Percentiles rank a stretch among this genome's conserved stretches.
Evolutionary conservation across 2,888 invertebrate genomes (phyloP).

Genomic region (Eugnorisma glareosa): DNA sequence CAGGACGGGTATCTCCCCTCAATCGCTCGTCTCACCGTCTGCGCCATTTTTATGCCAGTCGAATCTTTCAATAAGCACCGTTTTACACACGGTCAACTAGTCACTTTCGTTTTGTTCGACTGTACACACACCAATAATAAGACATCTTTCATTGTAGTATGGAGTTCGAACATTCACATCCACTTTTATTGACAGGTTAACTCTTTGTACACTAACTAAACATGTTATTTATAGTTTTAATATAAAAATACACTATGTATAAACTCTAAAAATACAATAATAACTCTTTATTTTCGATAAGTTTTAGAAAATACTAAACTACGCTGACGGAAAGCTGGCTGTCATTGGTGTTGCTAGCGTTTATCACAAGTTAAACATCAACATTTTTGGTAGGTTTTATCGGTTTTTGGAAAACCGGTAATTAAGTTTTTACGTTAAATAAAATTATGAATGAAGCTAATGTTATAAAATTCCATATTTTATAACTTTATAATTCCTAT

Average conservation of each 20-base stretch:
- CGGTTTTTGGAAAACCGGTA: constrained; percentile 20
- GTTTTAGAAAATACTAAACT: constrained; percentile 61
- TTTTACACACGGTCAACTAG: constrained; percentile 83
- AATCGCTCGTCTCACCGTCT: constrained; percentile 92
- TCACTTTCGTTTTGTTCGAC: constrained; percentile 90
- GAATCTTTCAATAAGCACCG: constrained; percentile 76
- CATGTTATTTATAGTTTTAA: constrained; percentile 58
- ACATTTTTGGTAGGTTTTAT: neutral
- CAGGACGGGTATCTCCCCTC: constrained; percentile 95
- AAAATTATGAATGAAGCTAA: neutral
- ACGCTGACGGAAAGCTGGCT: constrained; percentile 75
- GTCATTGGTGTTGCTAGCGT: constrained; percentile 65
- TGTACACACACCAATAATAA: constrained; percentile 86
- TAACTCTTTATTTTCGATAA: constrained; percentile 53
- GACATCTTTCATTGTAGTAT: constrained; percentile 85
- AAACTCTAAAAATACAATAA: constrained; percentile 50
- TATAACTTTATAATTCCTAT: neutral
- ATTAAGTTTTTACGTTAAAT: neutral
- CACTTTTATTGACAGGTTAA: constrained; percentile 55
- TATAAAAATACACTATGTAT: constrained; percentile 61
- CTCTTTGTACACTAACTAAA: constrained; percentile 66
- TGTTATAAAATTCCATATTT: neutral
- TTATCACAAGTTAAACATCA: constrained; percentile 15
- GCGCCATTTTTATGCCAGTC: constrained; percentile 91
- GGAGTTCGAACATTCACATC: constrained; percentile 70